Conservation (phyloP, 2,888 invertebrate species). For the Parnassius apollo region DNA sequence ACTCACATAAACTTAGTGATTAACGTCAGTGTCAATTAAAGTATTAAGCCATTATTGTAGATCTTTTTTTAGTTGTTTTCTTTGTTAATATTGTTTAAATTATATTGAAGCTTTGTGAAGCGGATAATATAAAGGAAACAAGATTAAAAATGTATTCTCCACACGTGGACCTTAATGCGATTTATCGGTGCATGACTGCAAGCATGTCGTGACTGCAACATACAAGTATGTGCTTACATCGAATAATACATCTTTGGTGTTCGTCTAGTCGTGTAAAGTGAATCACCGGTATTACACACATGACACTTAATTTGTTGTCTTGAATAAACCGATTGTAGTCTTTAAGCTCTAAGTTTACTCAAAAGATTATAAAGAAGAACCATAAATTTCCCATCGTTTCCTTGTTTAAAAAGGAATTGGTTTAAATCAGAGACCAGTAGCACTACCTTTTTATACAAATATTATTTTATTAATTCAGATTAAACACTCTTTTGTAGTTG, state of each 20-base stretch:
- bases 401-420: no score
- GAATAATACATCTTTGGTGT: constrained; percentile 55
- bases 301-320: background rate
- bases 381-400: no score
- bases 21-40: background rate
- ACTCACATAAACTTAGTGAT: background rate
- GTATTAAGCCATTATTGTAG: background rate
- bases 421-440: no score
- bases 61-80: constrained; percentile 8
- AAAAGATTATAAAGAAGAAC: no score
- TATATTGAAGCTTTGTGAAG: constrained; percentile 52
- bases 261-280: constrained; percentile 39
- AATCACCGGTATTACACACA: constrained; percentile 6
- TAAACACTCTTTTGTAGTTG: no score
- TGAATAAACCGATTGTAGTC: no score
- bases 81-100: constrained; percentile 23
- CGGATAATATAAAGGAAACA: constrained; percentile 75
- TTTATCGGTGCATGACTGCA: constrained; percentile 75
- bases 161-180: constrained; percentile 79
- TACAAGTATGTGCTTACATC: constrained; percentile 49
- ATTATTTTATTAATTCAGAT: no score
- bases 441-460: no score
- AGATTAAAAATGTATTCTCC: constrained; percentile 79
- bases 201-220: constrained; percentile 69
- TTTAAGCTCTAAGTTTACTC: no score